A percentile compares a stretch with the other conserved stretches of the same genome.
phyloP scores from a whole-genome alignment of 2,113 vertebrate species.

The Crotalus tigris region DNA sequence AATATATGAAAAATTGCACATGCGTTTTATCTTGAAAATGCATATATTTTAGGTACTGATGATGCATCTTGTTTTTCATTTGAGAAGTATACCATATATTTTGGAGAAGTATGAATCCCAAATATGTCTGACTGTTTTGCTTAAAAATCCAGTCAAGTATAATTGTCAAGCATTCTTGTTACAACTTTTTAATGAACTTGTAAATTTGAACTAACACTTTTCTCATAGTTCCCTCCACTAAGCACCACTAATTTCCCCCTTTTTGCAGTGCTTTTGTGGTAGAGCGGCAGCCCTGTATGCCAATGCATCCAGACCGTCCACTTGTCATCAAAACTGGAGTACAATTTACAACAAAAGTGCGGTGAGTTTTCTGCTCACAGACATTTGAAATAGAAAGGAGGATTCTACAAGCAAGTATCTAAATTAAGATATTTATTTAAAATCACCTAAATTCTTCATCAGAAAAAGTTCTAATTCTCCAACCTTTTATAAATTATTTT shows the following conservation, averaged over 20 bases:
- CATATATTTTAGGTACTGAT: background rate
- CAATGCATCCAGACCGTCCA: constrained; percentile 97
- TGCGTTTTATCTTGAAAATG: background rate
- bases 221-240: background rate
- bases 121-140: background rate
- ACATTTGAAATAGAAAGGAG: fast-evolving
- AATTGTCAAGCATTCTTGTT: background rate
- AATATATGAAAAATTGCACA: too few relatives aligned
- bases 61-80: background rate
- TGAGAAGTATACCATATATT: background rate
- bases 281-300: constrained; percentile 97
- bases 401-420: background rate
- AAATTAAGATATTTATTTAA: background rate
- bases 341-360: constrained; percentile 99
- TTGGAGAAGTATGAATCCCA: background rate
- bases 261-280: constrained; percentile 89
- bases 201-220: background rate
- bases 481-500: background rate
- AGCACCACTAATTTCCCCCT: background rate
- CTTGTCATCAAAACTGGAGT: constrained; percentile 97
- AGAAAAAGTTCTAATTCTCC: background rate
- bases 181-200: background rate
- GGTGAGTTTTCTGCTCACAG: constrained; percentile 64
- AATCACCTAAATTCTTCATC: background rate
- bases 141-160: background rate